Conservation (phyloP, 2,113 vertebrate species). For the Irena cyanogastra region DNA sequence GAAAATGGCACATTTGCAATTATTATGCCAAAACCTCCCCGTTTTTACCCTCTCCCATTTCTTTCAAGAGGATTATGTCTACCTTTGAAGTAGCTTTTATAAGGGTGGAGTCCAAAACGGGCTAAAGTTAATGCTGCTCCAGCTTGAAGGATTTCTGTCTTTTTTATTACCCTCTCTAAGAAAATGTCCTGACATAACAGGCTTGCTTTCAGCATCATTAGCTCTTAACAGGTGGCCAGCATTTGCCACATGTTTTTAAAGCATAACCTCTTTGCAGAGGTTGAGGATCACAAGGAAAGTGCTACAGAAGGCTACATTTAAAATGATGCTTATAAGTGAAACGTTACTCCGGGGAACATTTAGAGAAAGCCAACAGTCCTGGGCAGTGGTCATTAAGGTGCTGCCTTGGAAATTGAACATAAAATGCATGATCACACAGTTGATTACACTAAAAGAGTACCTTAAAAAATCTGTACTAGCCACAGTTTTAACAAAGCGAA, state of each 20-base stretch:
- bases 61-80: conserved; percentile 21
- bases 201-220: conserved; percentile 30
- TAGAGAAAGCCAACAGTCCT: background rate
- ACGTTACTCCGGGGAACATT: conserved; percentile 19
- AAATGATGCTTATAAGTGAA: conserved; percentile 43
- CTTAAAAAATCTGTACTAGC: background rate
- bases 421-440: background rate
- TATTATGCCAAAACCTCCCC: conserved; percentile 25
- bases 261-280: conserved; percentile 15
- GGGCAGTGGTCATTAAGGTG: background rate
- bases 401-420: conserved; percentile 26
- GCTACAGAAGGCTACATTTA: conserved; percentile 7
- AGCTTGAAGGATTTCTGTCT: conserved; percentile 24
- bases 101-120: background rate
- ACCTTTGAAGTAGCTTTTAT: conserved; percentile 35
- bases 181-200: conserved; percentile 28
- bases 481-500: background rate
- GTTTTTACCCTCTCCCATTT: background rate
- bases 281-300: conserved; percentile 17
- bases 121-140: background rate
- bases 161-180: conserved; percentile 39
- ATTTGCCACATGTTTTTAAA: conserved; percentile 32
- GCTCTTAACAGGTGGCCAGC: conserved; percentile 42
- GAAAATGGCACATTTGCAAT: conserved; percentile 37
- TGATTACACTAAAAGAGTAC: background rate